Evolutionary conservation across 2,888 invertebrate genomes (phyloP), one percentile per base, ranked within the genome.

Genomic region (Eristalis intricaria): DNA sequence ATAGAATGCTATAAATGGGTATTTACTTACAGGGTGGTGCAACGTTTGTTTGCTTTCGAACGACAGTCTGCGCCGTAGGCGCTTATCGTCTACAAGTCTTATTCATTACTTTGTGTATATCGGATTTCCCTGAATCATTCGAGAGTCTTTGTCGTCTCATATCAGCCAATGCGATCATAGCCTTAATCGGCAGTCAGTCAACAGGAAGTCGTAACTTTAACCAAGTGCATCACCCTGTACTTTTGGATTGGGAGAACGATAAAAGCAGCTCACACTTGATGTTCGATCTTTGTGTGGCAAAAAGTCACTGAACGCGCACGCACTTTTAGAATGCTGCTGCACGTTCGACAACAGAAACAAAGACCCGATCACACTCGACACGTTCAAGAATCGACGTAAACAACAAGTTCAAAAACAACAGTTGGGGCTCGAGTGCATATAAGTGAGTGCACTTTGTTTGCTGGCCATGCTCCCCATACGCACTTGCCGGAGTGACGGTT

Each of bases 401-500:
- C 50, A 50, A 19, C 50, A 50, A 50, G 7, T 43, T n/a, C 43
- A 43, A n/a, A n/a, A n/a, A 40, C 5, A 43, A n/a, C 50, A 50
- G 50, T 19, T 15, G n/a, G 19, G 50, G 50, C 60, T 29, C 26
- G 13, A 7, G 23, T 60, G 60, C 26, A 60, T 5, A 13, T 29
- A 26, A 26, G 60, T 26, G n/a, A 29, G 11, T 75, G 23, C 68
- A 23, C 15, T 50, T 43, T 29, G 68, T 40, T 68, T 61, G 68
- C 11, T 76, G 58, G 58, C 1, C 26, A 3, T 19, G 5, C 35
- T n/a, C n/a, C n/a, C 29, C 38, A 15, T 15, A 77, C 77, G 77
- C 77, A 77, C 69, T 77, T 78, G 78, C 50, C 10, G 26, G 43
- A 35, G 43, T 35, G 35, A 63, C 50, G 26, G 63, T 77, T 4